Evolutionary conservation across 2,888 invertebrate species (phyloP).

Genomic region (Campopleginae sp.): DNA sequence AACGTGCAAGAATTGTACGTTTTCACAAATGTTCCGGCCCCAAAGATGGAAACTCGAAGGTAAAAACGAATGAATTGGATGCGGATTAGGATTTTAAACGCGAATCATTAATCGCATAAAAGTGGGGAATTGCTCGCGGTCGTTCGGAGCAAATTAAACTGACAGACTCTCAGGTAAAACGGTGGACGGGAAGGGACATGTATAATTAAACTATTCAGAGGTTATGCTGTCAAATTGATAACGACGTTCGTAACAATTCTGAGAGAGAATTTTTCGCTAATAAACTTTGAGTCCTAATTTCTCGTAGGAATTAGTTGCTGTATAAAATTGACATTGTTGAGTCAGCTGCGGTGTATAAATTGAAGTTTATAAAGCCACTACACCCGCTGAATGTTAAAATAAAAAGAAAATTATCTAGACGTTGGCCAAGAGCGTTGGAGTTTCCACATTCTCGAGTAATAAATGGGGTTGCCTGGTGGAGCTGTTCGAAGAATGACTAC

Average conservation of each 20-base stretch:
- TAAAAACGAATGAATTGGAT: too few relatives aligned
- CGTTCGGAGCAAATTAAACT: too few relatives aligned
- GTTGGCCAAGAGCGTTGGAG: slow-evolving; percentile 49
- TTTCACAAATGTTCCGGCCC: background rate
- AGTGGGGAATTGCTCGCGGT: too few relatives aligned
- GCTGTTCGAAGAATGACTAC: slow-evolving; percentile 50
- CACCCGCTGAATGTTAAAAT: background rate
- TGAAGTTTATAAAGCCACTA: slow-evolving; percentile 15
- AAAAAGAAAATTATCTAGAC: slow-evolving; percentile 41
- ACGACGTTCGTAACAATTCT: background rate
- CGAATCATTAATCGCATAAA: too few relatives aligned
- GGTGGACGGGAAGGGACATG: background rate
- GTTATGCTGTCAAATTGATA: background rate
- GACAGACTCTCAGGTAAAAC: background rate
- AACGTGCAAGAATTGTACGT: slow-evolving; percentile 25
- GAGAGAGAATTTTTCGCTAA: background rate
- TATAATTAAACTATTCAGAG: background rate
- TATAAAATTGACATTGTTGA: background rate
- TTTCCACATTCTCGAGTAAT: slow-evolving; percentile 53
- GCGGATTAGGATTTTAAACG: background rate
- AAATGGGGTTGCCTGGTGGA: slow-evolving; percentile 54
- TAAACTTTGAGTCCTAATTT: background rate
- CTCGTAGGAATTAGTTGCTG: background rate
- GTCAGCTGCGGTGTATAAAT: background rate
- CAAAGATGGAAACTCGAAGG: background rate